Percentiles rank a stretch among this genome's conserved stretches.
phyloP scores from a whole-genome alignment of 2,113 vertebrate genomes.

The Bubalus kerabau region DNA sequence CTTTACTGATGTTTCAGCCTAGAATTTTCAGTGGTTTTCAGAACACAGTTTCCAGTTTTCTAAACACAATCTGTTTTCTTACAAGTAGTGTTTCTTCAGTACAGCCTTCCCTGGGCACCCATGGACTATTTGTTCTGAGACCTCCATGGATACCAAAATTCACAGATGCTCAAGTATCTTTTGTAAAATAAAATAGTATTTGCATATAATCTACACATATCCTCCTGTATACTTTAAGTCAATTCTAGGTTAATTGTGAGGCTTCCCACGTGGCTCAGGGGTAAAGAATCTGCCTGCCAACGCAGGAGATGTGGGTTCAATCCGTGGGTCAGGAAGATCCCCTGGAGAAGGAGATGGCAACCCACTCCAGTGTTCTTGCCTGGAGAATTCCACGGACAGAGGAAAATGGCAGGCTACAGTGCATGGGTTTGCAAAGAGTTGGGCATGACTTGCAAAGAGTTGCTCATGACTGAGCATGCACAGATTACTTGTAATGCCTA shows the following conservation, averaged over 20 bases:
- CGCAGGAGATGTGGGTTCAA: not conserved
- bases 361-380: not conserved
- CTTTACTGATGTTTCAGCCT: not conserved
- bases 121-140: not conserved
- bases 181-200: not conserved
- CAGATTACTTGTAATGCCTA: not conserved
- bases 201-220: not conserved
- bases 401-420: not conserved
- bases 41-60: not conserved
- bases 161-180: not conserved
- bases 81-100: not conserved
- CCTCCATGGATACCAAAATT: not conserved
- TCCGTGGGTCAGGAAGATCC: not conserved
- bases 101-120: not conserved
- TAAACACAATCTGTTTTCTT: not conserved
- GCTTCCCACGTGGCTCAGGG: not conserved
- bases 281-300: not conserved
- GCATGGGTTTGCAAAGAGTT: not conserved
- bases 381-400: not conserved
- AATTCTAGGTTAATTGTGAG: not conserved
- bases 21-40: not conserved
- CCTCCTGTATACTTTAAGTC: not conserved
- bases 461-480: not conserved
- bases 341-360: not conserved
- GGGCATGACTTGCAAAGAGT: not conserved